A percentile compares a stretch with the other conserved stretches of the same genome.
phyloP scores from a whole-genome alignment of 2,113 vertebrate genomes.

The Pterocles burchelli region DNA sequence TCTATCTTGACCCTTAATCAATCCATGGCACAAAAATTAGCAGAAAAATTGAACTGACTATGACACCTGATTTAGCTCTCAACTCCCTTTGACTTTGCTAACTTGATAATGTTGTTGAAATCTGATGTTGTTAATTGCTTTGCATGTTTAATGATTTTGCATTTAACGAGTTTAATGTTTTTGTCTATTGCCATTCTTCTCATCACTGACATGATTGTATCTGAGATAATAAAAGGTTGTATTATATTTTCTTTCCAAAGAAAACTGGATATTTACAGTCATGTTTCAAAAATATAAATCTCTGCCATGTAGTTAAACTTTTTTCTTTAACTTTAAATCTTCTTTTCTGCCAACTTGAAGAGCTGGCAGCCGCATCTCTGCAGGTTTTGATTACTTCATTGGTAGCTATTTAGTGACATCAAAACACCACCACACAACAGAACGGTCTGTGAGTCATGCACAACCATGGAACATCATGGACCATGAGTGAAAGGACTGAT shows the following conservation, averaged over 20 bases:
- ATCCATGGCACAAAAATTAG: background rate
- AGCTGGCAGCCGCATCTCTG: background rate
- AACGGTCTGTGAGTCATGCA: conserved; percentile 63
- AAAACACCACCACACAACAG: conserved; percentile 56
- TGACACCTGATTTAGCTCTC: background rate
- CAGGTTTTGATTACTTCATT: conserved; percentile 32
- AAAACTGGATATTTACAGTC: background rate
- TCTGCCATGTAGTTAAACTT: background rate
- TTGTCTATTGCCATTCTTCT: background rate
- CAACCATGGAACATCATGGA: conserved; percentile 53
- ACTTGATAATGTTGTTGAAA: background rate
- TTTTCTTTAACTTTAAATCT: background rate
- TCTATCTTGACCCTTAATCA: background rate
- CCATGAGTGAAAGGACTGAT: conserved; percentile 63
- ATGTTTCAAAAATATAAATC: conserved; percentile 37
- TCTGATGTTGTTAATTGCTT: background rate
- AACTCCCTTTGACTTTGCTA: background rate
- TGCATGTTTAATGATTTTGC: background rate
- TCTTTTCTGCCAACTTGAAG: background rate
- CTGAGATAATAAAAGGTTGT: background rate
- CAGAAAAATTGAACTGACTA: background rate
- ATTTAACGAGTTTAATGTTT: background rate
- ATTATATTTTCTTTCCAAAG: conserved; percentile 9
- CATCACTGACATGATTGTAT: background rate
- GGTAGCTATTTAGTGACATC: conserved; percentile 44